Percentiles rank a stretch among this genome's conserved stretches.
These are phyloP conservation scores for Hoplodrina ambigua DNA, from an alignment of 2,888 invertebrate genomes.

Conservation along the genomic window DNA sequence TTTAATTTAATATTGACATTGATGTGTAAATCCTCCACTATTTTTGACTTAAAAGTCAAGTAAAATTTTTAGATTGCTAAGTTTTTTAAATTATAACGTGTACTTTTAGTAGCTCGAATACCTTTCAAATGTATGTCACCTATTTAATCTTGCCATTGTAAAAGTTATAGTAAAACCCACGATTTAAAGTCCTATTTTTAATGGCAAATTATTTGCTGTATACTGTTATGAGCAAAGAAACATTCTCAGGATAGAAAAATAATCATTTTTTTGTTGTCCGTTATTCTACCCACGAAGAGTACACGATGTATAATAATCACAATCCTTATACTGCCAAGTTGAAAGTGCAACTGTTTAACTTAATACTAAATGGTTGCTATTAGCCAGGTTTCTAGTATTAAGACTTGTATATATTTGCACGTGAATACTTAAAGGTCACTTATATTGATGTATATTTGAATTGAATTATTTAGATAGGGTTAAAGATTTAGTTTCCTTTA, in stretches of 20 bases:
- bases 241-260: not conserved
- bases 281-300: conserved; percentile 6
- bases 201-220: too few species aligned
- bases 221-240: not conserved
- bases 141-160: too few species aligned
- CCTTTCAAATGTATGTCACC: too few species aligned
- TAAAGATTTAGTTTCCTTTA: not conserved
- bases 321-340: conserved; percentile 41
- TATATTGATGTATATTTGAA: conserved; percentile 36
- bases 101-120: conserved; percentile 5
- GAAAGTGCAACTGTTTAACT: conserved; percentile 20
- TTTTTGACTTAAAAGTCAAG: conserved; percentile 22
- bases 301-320: conserved; percentile 4
- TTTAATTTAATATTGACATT: conserved; percentile 25
- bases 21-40: conserved; percentile 47
- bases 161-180: too few species aligned
- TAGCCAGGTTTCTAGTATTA: conserved; percentile 42
- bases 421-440: conserved; percentile 56
- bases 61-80: conserved; percentile 14
- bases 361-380: conserved; percentile 28
- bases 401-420: conserved; percentile 60
- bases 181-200: too few species aligned
- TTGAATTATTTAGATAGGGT: conserved; percentile 13
- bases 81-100: conserved; percentile 9
- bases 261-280: too few species aligned